Base-by-base conservation (phyloP, 2,888 invertebrate species). In the Parnassius orleans region DNA sequence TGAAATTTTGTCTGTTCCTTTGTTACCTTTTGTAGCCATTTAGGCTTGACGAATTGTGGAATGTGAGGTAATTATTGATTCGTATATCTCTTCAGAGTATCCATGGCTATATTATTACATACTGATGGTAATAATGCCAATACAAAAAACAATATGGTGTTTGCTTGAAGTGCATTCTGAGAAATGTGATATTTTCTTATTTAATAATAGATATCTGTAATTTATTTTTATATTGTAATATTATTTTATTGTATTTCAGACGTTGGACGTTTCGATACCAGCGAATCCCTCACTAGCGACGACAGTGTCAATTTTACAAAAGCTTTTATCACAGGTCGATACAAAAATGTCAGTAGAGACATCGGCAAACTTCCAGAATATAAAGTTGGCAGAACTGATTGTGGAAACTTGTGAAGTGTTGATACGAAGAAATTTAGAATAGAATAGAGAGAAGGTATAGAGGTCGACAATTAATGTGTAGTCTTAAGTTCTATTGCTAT, bases 241-340 rank as follows among this genome's bases (percentile, higher is more conserved):
- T 19, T 47, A 53, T 52, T 15, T 42, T 12, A 41, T 33, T 15
- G 10, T 64, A 52, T 82, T 80, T 9, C 80, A 91, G 91, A 69
- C 73, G 10, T 67, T 85, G 57, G 91, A 91, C 67, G 72, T 81
- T 2, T 86, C 90, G 1, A 84, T 90, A 65, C 87, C 90, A n/a
- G 84, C 86, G 2, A 76, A 85, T 60, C 83, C 87, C 1, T 86
- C 86, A 1, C 65, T 90, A 51, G 61, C 65, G 2, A 85, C 87
- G 1, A 90, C 90, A 41, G 72, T 79, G 63, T 64, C 71, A 1
- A 84, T 90, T 5, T 76, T 91, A 10, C 80, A 84, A 66, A 83
- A 80, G 64, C 57, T 87, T 19, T 68, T 86, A 9, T 72, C 74
- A 44, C 80, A 81, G 71, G 76, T 87, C 53, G 75, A 81, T 42